phyloP scores from a whole-genome alignment of 1,140 invertebrate species.

The Plutomurus gul region DNA sequence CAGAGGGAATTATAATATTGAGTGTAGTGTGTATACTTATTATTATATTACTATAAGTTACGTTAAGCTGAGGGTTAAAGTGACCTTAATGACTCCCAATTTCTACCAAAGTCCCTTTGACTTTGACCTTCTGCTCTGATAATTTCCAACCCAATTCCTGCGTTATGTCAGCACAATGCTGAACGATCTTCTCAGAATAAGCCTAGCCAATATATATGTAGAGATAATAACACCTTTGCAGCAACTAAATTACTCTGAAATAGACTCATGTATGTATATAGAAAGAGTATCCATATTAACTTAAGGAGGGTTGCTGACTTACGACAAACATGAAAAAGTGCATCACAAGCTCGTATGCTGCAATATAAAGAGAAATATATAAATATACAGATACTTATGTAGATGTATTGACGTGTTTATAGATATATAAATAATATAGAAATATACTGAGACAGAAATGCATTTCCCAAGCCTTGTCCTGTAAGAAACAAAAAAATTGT shows the following conservation, averaged over 20 bases:
- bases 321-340: conserved; percentile 97
- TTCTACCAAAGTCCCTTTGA: conserved; percentile 28
- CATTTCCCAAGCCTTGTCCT: conserved; percentile 81
- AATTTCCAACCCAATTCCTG: not conserved
- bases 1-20: not conserved
- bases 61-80: not conserved
- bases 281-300: not conserved
- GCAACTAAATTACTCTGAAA: not conserved
- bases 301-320: conserved; percentile 62
- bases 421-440: too few relatives aligned
- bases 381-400: too few relatives aligned
- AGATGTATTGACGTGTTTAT: too few relatives aligned
- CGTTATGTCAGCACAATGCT: not conserved
- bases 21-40: not conserved
- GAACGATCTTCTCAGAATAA: not conserved
- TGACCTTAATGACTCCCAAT: conserved; percentile 6
- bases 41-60: not conserved
- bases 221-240: not conserved
- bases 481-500: too few relatives aligned
- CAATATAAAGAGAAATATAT: too few relatives aligned
- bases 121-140: not conserved
- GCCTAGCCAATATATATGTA: not conserved
- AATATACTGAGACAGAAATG: conserved; percentile 98
- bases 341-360: conserved; percentile 97
- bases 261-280: not conserved